Base-by-base conservation (phyloP, 2,797 vertebrate genomes). In the Buphagus erythrorhynchus region DNA sequence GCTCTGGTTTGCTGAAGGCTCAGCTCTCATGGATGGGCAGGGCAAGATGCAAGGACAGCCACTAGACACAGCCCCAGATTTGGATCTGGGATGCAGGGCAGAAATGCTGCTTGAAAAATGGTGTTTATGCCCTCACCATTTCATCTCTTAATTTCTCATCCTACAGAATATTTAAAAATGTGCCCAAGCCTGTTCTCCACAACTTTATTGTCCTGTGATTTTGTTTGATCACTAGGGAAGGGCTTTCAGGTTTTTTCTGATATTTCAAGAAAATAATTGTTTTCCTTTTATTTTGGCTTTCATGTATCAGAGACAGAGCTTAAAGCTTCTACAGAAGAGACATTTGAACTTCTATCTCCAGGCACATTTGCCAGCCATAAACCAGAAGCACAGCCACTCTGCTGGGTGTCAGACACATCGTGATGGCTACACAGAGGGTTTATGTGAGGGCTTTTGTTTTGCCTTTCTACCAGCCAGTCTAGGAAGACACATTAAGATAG, bases 371-470 rank as follows among this genome's bases (percentile, higher is more conserved):
- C 73, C 35, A 81, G 62, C 55, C 63, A 74, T 69, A 79, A 95
- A 77, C 19, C 77, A 91, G 68, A 31, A 59, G 33, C 43, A 78
- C 55, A 76, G n/a, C 28, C 43, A 61, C 22, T 57, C 77, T 58
- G 14, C 49, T 54, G 59, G 43, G 40, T 59, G 36, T 31, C 88
- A 86, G n/a, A n/a, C 67, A 22, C 29, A 33, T 82, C 67, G 51
- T 12, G 35, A 58, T 92, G 49, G n/a, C 45, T 89, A 45, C 43
- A 40, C 0, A 1, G 22, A 43, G 3, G 38, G 31, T 77, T 87
- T 28, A 78, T 96, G 80, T 67, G 59, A 94, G n/a, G 61, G 74
- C 67, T 95, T 96, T 94, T 96, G 92, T 93, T 89, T 59, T 92
- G 74, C 67, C 42, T 61, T 74, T 55, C 65, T 45, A 82, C 77